These are phyloP conservation scores for Xanthia icteritia DNA, from an alignment of 2,888 invertebrate species.

Conservation along the genomic window DNA sequence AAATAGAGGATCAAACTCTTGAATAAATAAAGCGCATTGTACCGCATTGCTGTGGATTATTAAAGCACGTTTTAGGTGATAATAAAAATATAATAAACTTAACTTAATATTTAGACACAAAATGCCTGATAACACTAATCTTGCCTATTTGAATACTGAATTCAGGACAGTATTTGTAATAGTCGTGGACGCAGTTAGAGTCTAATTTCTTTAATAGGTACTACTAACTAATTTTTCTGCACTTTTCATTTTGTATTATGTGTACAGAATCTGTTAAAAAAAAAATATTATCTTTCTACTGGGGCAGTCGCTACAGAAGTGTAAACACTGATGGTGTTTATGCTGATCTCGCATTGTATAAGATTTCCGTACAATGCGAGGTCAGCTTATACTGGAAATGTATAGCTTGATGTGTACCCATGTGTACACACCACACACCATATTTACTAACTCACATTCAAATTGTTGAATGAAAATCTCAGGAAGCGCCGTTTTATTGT, in stretches of 20 bases:
- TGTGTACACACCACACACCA: not conserved
- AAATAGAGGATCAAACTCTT: not conserved
- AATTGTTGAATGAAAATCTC: conserved; percentile 57
- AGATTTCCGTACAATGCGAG: too few relatives aligned
- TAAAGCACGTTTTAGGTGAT: conserved; percentile 1
- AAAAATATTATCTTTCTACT: not conserved
- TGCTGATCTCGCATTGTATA: too few relatives aligned
- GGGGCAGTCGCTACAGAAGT: not conserved
- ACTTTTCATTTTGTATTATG: not conserved
- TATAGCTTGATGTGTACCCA: too few relatives aligned
- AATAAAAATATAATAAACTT: conserved; percentile 9
- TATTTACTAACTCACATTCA: conserved; percentile 57
- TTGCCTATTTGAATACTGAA: not conserved
- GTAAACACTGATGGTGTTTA: too few relatives aligned
- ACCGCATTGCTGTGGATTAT: conserved; percentile 21
- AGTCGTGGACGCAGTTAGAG: not conserved
- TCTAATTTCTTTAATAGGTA: not conserved
- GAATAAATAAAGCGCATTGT: conserved; percentile 12
- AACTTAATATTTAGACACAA: conserved; percentile 15
- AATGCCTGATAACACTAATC: conserved; percentile 4
- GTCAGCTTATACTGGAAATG: too few relatives aligned
- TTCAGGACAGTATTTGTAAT: not conserved
- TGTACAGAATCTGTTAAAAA: not conserved
- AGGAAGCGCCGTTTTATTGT: conserved; percentile 64
- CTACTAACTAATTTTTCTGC: not conserved